Conservation (phyloP, 2,797 vertebrate species). For the Parambassis ranga region DNA sequence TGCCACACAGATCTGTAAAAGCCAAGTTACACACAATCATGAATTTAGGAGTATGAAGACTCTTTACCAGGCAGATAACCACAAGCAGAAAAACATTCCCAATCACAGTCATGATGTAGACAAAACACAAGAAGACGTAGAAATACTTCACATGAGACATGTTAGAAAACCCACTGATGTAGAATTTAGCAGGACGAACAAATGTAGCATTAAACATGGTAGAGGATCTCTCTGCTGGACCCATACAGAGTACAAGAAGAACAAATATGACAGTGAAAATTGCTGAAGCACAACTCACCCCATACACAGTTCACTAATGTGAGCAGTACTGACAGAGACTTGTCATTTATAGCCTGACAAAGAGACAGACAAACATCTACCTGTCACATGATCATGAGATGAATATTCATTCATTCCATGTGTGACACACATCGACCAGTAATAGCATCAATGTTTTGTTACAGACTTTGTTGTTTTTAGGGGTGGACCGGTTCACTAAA, state of each 20-base stretch:
- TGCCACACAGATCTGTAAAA: conserved; percentile 61
- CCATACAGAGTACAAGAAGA: not conserved
- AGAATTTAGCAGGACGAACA: conserved; percentile 50
- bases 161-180: conserved; percentile 56
- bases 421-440: too few relatives aligned
- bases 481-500: too few relatives aligned
- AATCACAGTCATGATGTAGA: conserved; percentile 58
- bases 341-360: not conserved
- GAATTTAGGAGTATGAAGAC: conserved; percentile 66
- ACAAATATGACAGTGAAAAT: not conserved
- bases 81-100: conserved; percentile 61
- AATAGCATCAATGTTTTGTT: too few relatives aligned
- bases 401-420: too few relatives aligned
- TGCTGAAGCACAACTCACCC: not conserved
- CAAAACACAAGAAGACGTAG: conserved; percentile 59
- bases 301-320: not conserved
- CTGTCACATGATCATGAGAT: not conserved
- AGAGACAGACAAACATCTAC: not conserved
- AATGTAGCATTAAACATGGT: conserved; percentile 36
- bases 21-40: conserved; percentile 66
- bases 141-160: conserved; percentile 50
- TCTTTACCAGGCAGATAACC: conserved; percentile 49
- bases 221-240: not conserved
- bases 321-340: not conserved
- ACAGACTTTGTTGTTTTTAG: too few relatives aligned